These are phyloP conservation scores for Heterotilapia buettikoferi DNA, from an alignment of 2,113 vertebrate genomes.

Conservation along the genomic window DNA sequence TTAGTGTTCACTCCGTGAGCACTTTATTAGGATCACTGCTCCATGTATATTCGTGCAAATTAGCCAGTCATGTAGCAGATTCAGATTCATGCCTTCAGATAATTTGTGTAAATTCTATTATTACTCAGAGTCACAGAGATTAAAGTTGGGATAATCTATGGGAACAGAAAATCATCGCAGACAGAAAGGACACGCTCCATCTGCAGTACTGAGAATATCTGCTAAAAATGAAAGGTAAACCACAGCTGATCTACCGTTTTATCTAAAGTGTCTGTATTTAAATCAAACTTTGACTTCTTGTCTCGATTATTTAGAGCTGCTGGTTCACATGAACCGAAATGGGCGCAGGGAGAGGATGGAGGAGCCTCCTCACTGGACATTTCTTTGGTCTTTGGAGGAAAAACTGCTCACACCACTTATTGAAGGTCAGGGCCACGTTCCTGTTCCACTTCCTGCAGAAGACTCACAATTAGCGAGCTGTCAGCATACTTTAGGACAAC, in stretches of 20 bases:
- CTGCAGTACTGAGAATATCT: neutral
- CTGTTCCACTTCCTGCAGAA: neutral
- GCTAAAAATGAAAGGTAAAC: neutral
- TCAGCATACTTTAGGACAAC: neutral
- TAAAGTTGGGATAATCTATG: neutral
- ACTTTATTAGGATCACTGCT: neutral
- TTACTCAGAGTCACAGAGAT: neutral
- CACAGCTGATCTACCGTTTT: neutral
- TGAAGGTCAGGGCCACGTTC: neutral
- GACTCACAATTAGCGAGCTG: neutral
- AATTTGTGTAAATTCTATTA: neutral
- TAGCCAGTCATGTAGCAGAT: fast-evolving
- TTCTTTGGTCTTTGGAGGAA: neutral
- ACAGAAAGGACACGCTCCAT: neutral
- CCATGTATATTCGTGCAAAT: fast-evolving
- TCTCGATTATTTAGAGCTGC: neutral
- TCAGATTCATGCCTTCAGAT: neutral
- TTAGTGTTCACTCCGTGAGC: neutral
- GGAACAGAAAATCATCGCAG: neutral
- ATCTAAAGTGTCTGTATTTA: neutral
- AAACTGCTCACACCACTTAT: fast-evolving
- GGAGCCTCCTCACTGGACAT: neutral
- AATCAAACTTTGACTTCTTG: neutral
- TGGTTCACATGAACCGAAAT: neutral
- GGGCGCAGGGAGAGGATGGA: neutral